These are phyloP conservation scores for Hippocampus abdominalis DNA, from an alignment of 2,113 vertebrate genomes.

Conservation along the genomic window DNA sequence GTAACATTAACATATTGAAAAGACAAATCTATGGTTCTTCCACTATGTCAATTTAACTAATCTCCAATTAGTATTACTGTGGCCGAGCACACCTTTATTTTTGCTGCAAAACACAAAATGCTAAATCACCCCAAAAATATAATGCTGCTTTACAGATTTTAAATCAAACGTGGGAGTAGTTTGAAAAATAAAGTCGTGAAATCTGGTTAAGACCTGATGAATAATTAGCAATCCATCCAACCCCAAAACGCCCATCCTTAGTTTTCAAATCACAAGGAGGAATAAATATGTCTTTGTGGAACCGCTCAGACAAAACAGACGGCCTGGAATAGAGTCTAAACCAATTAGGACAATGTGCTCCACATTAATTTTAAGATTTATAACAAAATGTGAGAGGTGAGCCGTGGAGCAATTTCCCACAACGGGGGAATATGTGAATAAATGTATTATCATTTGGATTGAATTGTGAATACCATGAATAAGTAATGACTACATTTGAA, in stretches of 20 bases:
- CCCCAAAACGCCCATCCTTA: slow-evolving; percentile 8
- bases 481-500: slow-evolving; percentile 32
- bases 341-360: slow-evolving; percentile 1
- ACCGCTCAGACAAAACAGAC: slow-evolving; percentile 13
- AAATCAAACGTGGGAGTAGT: not conserved
- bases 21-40: not conserved
- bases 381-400: slow-evolving; percentile 44
- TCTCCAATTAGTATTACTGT: not conserved
- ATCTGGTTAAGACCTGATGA: not conserved
- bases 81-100: not conserved
- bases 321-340: slow-evolving; percentile 31
- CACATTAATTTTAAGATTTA: slow-evolving; percentile 42
- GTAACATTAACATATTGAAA: not conserved
- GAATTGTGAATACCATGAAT: slow-evolving; percentile 42
- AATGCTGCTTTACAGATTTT: not conserved
- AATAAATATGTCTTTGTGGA: slow-evolving; percentile 7
- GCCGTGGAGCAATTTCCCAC: slow-evolving; percentile 33
- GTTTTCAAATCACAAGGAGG: slow-evolving; percentile 1
- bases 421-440: slow-evolving; percentile 42
- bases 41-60: not conserved
- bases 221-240: not conserved
- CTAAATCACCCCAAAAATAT: not conserved
- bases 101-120: not conserved
- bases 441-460: slow-evolving; percentile 43
- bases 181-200: slow-evolving; percentile 9